These are phyloP conservation scores for Oligia fasciuncula DNA, from an alignment of 2,888 invertebrate genomes.

Conservation along the genomic window DNA sequence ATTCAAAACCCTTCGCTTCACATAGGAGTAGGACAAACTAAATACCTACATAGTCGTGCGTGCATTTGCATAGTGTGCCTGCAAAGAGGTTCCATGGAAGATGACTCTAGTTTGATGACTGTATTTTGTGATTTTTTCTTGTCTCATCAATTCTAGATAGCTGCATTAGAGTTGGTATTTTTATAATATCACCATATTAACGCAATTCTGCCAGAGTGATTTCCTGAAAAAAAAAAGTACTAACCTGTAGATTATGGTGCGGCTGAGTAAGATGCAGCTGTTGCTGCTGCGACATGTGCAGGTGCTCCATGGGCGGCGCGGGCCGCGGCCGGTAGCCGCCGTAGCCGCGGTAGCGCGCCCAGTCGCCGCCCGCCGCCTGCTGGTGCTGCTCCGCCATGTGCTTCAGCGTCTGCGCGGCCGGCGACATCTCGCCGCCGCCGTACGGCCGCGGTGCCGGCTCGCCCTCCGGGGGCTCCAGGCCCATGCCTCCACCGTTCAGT, in stretches of 20 bases:
- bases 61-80: not conserved
- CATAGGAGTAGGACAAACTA: not conserved
- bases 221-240: slow-evolving; percentile 26
- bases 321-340: slow-evolving; percentile 86
- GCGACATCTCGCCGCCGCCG: slow-evolving; percentile 93
- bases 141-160: not conserved
- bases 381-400: slow-evolving; percentile 99
- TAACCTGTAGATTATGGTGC: slow-evolving; percentile 95
- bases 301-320: slow-evolving; percentile 85
- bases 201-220: not conserved
- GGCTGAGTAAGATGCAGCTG: slow-evolving; percentile 96
- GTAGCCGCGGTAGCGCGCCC: slow-evolving; percentile 89
- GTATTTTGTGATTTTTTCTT: not conserved
- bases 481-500: slow-evolving; percentile 76
- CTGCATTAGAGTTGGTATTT: not conserved
- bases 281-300: slow-evolving; percentile 97
- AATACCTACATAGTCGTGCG: not conserved
- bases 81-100: not conserved
- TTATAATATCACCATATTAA: not conserved
- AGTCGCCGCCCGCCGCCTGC: slow-evolving; percentile 92
- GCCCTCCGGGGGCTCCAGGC: slow-evolving; percentile 86
- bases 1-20: slow-evolving; percentile 14
- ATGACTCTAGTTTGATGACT: not conserved
- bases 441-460: slow-evolving; percentile 87
- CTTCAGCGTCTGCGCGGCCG: slow-evolving; percentile 98